Evolutionary conservation across 2,797 vertebrate species (phyloP).

Genomic region (Brachyrhaphis roseni): DNA sequence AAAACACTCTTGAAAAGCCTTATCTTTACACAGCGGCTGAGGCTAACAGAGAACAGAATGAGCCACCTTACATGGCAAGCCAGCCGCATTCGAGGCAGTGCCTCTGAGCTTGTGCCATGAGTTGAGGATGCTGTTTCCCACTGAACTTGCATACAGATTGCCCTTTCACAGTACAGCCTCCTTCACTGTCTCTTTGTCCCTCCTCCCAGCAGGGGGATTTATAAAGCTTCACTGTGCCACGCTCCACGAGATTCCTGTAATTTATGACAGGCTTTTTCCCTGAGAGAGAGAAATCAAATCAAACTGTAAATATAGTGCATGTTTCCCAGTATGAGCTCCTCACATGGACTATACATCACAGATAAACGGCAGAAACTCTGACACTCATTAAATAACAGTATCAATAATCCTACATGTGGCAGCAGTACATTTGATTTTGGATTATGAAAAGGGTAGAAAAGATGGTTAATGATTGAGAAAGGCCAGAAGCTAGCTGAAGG

Average conservation of each 20-base stretch:
- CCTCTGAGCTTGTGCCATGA: constrained; percentile 68
- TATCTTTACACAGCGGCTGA: constrained; percentile 24
- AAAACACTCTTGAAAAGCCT: constrained; percentile 33
- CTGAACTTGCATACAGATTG: constrained; percentile 65
- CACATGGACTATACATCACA: constrained; percentile 56
- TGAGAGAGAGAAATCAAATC: constrained; percentile 75
- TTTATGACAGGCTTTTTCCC: constrained; percentile 71
- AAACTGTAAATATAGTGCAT: constrained; percentile 74
- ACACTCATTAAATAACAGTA: constrained; percentile 74
- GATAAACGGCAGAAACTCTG: constrained; percentile 65
- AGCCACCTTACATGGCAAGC: constrained; percentile 51
- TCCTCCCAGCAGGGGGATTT: constrained; percentile 56
- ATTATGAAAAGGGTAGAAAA: constrained; percentile 65
- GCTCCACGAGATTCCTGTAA: constrained; percentile 66
- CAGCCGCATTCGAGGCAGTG: constrained; percentile 52
- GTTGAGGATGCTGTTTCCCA: constrained; percentile 60
- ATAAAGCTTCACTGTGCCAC: constrained; percentile 60
- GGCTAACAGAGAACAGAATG: constrained; percentile 36
- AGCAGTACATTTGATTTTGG: constrained; percentile 64
- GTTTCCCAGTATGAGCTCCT: constrained; percentile 67
- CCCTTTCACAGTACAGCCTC: constrained; percentile 60
- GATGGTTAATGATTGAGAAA: constrained; percentile 58
- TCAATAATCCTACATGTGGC: constrained; percentile 73
- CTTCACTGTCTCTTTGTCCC: constrained; percentile 59
- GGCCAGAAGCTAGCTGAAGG: constrained; percentile 37